Percentiles rank a stretch among this genome's conserved stretches.
These are phyloP conservation scores for Rallus crepitans DNA, from an alignment of 2,797 vertebrate species.

Conservation along the genomic window DNA sequence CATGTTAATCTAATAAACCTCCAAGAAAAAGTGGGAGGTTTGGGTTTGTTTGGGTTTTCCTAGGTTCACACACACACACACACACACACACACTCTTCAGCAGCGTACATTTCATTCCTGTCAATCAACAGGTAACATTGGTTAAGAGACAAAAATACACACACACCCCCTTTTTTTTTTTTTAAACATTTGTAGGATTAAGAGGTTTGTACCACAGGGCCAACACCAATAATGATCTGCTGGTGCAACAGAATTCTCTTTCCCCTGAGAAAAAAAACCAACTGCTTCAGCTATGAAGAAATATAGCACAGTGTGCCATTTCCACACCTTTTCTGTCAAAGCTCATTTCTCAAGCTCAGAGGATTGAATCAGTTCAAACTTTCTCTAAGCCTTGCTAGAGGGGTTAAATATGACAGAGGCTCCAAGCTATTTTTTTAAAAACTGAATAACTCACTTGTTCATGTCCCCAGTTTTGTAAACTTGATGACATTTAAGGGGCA, in stretches of 20 bases:
- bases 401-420: neutral
- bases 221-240: neutral
- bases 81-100: neutral
- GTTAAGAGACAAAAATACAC: neutral
- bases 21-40: conserved; percentile 18
- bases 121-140: neutral
- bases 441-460: conserved; percentile 29
- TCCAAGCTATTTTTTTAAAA: conserved; percentile 37
- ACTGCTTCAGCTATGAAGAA: neutral
- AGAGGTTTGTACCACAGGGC: neutral
- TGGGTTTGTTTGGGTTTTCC: conserved; percentile 14
- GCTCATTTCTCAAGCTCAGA: neutral
- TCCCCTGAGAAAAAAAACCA: neutral
- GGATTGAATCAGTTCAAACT: neutral
- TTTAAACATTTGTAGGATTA: neutral
- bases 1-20: conserved; percentile 16
- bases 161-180: neutral
- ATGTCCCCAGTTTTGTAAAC: conserved; percentile 4
- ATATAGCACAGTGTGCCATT: neutral
- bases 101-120: neutral
- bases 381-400: neutral
- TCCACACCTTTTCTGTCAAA: neutral
- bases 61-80: neutral
- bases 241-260: neutral
- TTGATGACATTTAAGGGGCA: conserved; percentile 46